Evolutionary conservation across 2,888 invertebrate species (phyloP).

Genomic region (Caenorhabditis becei): DNA sequence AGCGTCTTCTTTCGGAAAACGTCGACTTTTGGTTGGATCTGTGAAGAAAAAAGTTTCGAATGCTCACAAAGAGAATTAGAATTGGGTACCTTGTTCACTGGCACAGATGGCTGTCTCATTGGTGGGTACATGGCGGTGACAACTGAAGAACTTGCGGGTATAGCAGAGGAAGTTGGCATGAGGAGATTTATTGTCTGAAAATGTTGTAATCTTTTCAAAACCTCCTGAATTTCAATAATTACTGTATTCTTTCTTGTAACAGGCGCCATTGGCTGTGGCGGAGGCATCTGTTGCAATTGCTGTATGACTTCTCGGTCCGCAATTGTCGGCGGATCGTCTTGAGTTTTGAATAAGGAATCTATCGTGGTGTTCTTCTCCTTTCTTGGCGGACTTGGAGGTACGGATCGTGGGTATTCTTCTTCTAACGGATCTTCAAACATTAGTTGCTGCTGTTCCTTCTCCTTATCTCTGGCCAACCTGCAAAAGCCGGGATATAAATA

Average conservation of each 20-base stretch:
- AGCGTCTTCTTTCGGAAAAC: conserved; percentile 70
- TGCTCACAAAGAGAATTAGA: not conserved
- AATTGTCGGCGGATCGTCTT: conserved; percentile 50
- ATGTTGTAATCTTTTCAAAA: not conserved
- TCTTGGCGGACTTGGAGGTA: conserved; percentile 48
- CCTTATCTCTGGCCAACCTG: conserved; percentile 44
- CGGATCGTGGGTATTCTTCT: conserved; percentile 46
- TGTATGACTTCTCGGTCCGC: conserved; percentile 27
- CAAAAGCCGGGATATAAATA: too few species aligned
- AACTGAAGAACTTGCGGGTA: conserved; percentile 73
- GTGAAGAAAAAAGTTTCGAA: conserved; percentile 7
- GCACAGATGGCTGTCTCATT: conserved; percentile 53
- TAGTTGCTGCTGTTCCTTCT: conserved; percentile 49
- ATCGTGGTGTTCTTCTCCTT: conserved; percentile 63
- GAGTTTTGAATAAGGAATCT: conserved; percentile 70
- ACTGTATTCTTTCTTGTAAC: conserved; percentile 39
- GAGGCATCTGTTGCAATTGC: conserved; percentile 14
- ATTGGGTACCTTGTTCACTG: conserved; percentile 39
- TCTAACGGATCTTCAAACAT: conserved; percentile 55
- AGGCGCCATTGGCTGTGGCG: conserved; percentile 20
- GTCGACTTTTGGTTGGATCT: conserved; percentile 70
- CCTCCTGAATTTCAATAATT: not conserved
- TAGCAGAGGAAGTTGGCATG: conserved; percentile 23
- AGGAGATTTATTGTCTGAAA: conserved; percentile 49
- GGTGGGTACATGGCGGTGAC: conserved; percentile 80